Percentiles rank a stretch among this genome's conserved stretches.
Conservation (phyloP, 2,888 invertebrate species). For the Chirona hameri region DNA sequence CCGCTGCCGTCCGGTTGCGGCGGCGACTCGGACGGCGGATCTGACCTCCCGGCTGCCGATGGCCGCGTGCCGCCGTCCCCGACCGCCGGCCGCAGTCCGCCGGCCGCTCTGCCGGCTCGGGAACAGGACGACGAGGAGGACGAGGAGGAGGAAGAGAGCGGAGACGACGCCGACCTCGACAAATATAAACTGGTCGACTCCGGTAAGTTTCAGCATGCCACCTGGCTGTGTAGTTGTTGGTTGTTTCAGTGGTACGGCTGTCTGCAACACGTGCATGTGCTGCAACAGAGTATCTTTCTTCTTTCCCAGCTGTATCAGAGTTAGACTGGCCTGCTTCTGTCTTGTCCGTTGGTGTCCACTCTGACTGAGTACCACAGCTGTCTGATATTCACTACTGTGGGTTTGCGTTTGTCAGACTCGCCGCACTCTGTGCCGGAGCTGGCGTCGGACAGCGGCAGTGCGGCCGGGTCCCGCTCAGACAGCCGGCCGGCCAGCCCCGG, state of each 20-base stretch:
- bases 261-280: no score
- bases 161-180: background rate
- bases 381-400: no score
- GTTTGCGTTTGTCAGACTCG: background rate
- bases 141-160: conserved; percentile 8
- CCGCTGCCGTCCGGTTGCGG: background rate
- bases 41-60: background rate
- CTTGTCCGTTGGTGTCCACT: no score
- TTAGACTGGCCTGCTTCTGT: no score
- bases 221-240: no score
- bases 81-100: background rate
- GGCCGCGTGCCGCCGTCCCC: background rate
- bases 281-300: no score
- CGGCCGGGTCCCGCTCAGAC: background rate
- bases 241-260: no score
- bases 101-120: background rate
- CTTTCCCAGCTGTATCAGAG: no score
- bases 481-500: background rate
- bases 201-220: background rate
- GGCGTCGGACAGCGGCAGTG: background rate
- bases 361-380: no score
- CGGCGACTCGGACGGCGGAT: background rate
- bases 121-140: background rate
- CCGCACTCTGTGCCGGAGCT: background rate
- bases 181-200: conserved; percentile 27